Evolutionary conservation across 2,888 invertebrate genomes (phyloP).

Genomic region (Thyatira batis): DNA sequence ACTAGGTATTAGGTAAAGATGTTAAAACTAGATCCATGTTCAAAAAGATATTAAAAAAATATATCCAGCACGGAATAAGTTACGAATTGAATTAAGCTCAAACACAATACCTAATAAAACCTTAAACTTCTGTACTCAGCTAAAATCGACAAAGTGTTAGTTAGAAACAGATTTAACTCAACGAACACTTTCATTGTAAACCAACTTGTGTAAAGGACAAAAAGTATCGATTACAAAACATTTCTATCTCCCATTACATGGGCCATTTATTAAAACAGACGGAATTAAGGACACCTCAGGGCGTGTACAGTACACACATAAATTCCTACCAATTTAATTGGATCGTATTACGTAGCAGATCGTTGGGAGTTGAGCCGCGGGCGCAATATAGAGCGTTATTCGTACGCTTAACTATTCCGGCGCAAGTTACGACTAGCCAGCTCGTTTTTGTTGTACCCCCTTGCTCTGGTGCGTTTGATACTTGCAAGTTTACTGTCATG

Average conservation of each 20-base stretch:
- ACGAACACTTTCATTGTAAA: neutral
- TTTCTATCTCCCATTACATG: slow-evolving; percentile 3
- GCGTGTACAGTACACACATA: slow-evolving; percentile 54
- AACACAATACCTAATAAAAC: no score
- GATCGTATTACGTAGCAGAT: slow-evolving; percentile 66
- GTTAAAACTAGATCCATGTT: no score
- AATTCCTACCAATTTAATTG: slow-evolving; percentile 71
- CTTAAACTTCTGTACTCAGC: no score
- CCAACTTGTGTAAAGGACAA: neutral
- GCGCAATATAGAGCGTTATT: slow-evolving; percentile 66
- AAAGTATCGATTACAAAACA: slow-evolving; percentile 2
- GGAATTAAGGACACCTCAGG: slow-evolving; percentile 46
- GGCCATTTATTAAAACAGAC: slow-evolving; percentile 11
- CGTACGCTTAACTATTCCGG: slow-evolving; percentile 63
- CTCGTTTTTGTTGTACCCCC: slow-evolving; percentile 41
- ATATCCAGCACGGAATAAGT: no score
- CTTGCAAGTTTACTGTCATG: slow-evolving; percentile 28
- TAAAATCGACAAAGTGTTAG: no score
- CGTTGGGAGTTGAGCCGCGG: slow-evolving; percentile 53
- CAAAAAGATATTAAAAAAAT: no score
- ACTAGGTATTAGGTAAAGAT: no score
- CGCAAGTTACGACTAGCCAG: slow-evolving; percentile 61
- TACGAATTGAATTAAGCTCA: no score
- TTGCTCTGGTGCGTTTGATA: slow-evolving; percentile 25
- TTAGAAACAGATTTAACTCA: neutral